These are phyloP conservation scores for Eumacrocentrus americanus DNA, from an alignment of 2,888 invertebrate species.

Conservation along the genomic window DNA sequence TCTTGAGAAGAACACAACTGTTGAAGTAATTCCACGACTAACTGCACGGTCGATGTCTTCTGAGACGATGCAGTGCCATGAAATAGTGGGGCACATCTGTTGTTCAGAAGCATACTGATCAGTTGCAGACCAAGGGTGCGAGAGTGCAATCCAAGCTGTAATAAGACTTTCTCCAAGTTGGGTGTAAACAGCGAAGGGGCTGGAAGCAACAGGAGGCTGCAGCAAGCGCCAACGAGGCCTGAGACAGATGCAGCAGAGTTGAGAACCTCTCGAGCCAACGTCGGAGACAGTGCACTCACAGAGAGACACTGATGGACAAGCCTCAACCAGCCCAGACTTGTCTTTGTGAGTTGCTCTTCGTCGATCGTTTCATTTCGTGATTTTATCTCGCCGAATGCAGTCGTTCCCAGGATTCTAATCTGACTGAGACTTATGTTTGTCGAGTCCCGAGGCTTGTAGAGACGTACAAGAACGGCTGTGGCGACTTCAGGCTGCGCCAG, in stretches of 20 bases:
- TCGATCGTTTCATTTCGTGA: slow-evolving; percentile 61
- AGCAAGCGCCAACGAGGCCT: slow-evolving; percentile 73
- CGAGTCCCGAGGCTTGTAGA: slow-evolving; percentile 88
- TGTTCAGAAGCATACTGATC: slow-evolving; percentile 67
- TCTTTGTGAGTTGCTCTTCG: slow-evolving; percentile 65
- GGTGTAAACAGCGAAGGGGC: slow-evolving; percentile 68
- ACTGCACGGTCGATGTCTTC: slow-evolving; percentile 62
- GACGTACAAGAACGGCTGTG: slow-evolving; percentile 77
- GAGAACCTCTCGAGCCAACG: slow-evolving; percentile 63
- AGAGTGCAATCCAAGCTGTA: slow-evolving; percentile 73
- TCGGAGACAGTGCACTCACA: slow-evolving; percentile 50
- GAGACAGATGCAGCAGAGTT: slow-evolving; percentile 71
- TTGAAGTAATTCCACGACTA: slow-evolving; percentile 81
- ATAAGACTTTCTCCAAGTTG: slow-evolving; percentile 72
- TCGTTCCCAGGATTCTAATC: slow-evolving; percentile 82
- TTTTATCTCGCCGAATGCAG: slow-evolving; percentile 73
- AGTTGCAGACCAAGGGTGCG: slow-evolving; percentile 67
- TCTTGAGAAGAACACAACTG: slow-evolving; percentile 75
- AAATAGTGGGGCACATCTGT: slow-evolving; percentile 59
- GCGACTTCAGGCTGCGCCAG: slow-evolving; percentile 85
- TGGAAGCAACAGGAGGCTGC: slow-evolving; percentile 75
- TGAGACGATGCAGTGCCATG: slow-evolving; percentile 51
- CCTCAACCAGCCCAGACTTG: slow-evolving; percentile 83
- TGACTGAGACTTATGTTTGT: slow-evolving; percentile 88
- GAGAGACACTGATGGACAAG: slow-evolving; percentile 81